phyloP scores from a whole-genome alignment of 2,888 invertebrate genomes.

The Stenchaetothrips biformis region DNA sequence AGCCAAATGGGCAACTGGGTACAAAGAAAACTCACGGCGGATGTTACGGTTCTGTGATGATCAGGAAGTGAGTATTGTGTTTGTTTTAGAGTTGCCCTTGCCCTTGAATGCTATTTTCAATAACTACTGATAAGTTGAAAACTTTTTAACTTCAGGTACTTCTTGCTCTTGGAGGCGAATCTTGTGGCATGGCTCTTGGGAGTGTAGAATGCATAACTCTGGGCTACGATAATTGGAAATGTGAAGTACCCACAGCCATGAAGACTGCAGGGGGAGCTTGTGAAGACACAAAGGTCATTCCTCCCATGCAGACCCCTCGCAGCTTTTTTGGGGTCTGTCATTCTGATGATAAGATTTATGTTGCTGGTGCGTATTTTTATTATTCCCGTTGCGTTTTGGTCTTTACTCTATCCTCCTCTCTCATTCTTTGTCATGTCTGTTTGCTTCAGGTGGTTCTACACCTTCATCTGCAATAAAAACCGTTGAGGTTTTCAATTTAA shows the following conservation, averaged over 20 bases:
- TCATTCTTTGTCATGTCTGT: not conserved
- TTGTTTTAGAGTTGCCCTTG: not conserved
- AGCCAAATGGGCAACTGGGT: not conserved
- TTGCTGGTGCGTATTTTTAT: not conserved
- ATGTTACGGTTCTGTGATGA: slow-evolving; percentile 6
- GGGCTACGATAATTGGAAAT: slow-evolving; percentile 10
- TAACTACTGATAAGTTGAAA: not conserved
- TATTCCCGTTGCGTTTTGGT: not conserved
- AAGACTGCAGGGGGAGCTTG: not conserved
- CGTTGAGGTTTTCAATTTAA: not conserved
- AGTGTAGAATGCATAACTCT: slow-evolving; percentile 7
- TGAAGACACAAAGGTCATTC: slow-evolving; percentile 5
- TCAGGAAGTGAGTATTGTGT: not conserved
- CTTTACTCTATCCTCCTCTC: not conserved
- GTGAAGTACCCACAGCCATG: not conserved
- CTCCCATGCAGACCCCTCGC: not conserved
- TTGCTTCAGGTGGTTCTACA: not conserved
- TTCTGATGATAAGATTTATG: slow-evolving; percentile 2
- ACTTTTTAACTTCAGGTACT: not conserved
- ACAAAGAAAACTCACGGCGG: not conserved
- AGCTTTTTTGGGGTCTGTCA: not conserved
- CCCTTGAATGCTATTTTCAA: not conserved
- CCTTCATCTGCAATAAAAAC: not conserved
- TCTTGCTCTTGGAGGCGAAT: not conserved
- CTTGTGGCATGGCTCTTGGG: not conserved